A percentile compares a stretch with the other conserved stretches of the same genome.
These are phyloP conservation scores for Sebastes oblongus DNA, from an alignment of 2,797 vertebrate genomes.

Conservation along the genomic window DNA sequence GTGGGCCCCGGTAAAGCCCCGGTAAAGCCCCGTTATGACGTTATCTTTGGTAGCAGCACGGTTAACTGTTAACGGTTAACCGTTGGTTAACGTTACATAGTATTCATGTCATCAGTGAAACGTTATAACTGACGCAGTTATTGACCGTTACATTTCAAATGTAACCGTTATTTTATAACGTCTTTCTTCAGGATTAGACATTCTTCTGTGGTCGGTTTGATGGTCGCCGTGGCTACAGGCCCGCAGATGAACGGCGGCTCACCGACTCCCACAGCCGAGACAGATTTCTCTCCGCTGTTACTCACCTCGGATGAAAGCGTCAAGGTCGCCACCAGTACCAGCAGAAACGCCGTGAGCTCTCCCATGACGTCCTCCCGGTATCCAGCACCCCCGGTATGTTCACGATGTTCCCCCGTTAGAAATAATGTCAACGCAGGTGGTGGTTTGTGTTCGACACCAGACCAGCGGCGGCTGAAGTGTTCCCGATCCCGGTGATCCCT, in stretches of 20 bases:
- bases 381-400: constrained; percentile 44
- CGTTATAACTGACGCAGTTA: neutral
- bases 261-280: neutral
- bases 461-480: neutral
- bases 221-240: neutral
- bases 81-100: neutral
- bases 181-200: neutral
- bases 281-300: constrained; percentile 15
- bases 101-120: neutral
- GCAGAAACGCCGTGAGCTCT: constrained; percentile 72
- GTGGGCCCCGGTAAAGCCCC: neutral
- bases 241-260: neutral
- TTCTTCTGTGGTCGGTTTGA: no score
- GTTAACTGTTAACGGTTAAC: neutral
- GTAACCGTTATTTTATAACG: neutral
- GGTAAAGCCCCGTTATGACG: neutral
- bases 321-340: constrained; percentile 81
- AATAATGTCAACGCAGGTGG: neutral
- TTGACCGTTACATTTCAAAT: neutral
- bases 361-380: constrained; percentile 73
- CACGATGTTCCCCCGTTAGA: neutral
- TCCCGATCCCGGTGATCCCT: constrained; percentile 42
- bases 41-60: neutral
- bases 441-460: constrained; percentile 12
- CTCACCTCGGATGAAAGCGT: constrained; percentile 84